phyloP scores from a whole-genome alignment of 2,888 invertebrate genomes.

The Stenotaenia linearis region DNA sequence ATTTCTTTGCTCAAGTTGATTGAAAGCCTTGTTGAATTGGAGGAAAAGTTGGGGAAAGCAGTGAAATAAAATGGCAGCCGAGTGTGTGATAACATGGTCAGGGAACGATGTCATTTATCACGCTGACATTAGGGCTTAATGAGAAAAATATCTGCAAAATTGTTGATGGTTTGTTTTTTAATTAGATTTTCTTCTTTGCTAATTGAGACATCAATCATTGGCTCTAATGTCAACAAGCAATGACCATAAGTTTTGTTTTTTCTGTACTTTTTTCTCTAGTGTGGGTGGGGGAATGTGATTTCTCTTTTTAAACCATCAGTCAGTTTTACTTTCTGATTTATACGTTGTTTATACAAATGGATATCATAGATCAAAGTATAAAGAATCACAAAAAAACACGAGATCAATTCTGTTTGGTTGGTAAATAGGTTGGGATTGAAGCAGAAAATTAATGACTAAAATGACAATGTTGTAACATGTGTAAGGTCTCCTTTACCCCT shows the following conservation, averaged over 20 bases:
- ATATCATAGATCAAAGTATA: background rate
- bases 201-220: slow-evolving; percentile 11
- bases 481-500: too few relatives aligned
- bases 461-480: too few relatives aligned
- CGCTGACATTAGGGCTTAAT: background rate
- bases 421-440: too few relatives aligned
- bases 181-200: background rate
- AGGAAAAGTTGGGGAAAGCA: background rate
- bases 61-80: background rate
- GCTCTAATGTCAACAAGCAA: background rate
- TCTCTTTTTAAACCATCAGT: background rate
- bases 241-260: background rate
- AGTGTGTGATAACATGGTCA: slow-evolving; percentile 15
- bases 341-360: background rate
- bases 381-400: background rate
- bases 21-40: slow-evolving; percentile 3
- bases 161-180: background rate
- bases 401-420: background rate
- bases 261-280: background rate
- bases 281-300: background rate
- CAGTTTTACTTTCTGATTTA: slow-evolving; percentile 1
- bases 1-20: slow-evolving; percentile 15
- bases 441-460: too few relatives aligned
- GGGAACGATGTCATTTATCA: slow-evolving; percentile 7
- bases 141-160: slow-evolving; percentile 10